Percentiles rank a stretch among this genome's conserved stretches.
Conservation (phyloP, 1,140 invertebrate genomes). For the Drosophila punjabiensis region DNA sequence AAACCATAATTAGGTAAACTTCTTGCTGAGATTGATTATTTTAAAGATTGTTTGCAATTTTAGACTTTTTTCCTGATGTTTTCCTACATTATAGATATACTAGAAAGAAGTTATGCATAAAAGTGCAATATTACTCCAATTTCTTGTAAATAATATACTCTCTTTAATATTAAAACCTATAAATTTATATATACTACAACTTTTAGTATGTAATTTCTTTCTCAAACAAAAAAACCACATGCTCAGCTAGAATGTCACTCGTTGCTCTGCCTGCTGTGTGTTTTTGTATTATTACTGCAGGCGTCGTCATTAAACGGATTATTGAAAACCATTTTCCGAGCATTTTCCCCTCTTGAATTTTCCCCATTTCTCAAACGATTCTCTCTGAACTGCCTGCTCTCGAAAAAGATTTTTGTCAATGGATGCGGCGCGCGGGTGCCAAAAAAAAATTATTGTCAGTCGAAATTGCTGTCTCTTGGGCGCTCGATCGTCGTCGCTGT, state of each 20-base stretch:
- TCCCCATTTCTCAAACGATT: slow-evolving; percentile 30
- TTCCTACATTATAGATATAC: background rate
- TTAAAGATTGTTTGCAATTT: too few species aligned
- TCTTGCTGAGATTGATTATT: too few species aligned
- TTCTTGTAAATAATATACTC: background rate
- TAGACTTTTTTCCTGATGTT: background rate
- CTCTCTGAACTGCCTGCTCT: slow-evolving; percentile 30
- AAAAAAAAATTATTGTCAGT: slow-evolving; percentile 83
- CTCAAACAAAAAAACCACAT: background rate
- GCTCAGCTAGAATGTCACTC: slow-evolving; percentile 19
- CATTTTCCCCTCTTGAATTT: slow-evolving; percentile 28
- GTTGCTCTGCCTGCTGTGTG: background rate
- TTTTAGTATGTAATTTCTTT: background rate
- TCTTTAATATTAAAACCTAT: background rate
- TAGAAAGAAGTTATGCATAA: too few species aligned
- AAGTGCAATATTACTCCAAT: background rate
- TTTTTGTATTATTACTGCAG: slow-evolving; percentile 26
- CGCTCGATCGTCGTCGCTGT: slow-evolving; percentile 59
- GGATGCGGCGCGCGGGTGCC: slow-evolving; percentile 71
- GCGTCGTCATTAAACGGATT: slow-evolving; percentile 27
- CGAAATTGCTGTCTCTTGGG: slow-evolving; percentile 76
- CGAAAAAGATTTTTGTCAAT: slow-evolving; percentile 54
- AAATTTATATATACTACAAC: background rate
- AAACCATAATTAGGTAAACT: too few species aligned
- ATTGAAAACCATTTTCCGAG: slow-evolving; percentile 44